These are phyloP conservation scores for Anguilla megastoma DNA, from an alignment of 2,797 vertebrate species.

Conservation along the genomic window DNA sequence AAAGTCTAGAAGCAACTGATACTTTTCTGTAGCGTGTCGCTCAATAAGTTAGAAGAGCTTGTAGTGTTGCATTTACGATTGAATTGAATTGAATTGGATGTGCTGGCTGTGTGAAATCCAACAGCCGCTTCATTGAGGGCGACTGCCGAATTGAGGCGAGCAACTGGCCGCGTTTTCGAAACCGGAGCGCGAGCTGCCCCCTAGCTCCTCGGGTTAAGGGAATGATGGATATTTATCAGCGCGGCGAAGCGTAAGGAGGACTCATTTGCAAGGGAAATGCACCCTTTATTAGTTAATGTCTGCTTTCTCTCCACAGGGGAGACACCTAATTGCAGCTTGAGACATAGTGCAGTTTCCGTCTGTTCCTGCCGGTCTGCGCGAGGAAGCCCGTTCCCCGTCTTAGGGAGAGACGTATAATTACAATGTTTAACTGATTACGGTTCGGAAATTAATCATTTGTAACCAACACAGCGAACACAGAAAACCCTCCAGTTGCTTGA, in stretches of 20 bases:
- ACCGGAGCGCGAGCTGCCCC: not conserved
- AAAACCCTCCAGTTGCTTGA: not conserved
- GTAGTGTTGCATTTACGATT: not conserved
- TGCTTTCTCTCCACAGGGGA: slow-evolving; percentile 56
- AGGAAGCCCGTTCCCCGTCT: slow-evolving; percentile 21
- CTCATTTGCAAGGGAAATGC: slow-evolving; percentile 64
- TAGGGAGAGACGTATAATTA: slow-evolving; percentile 41
- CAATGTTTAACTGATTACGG: slow-evolving; percentile 50
- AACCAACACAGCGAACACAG: not conserved
- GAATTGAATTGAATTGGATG: not conserved
- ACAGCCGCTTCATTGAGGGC: not conserved
- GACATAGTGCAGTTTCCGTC: slow-evolving; percentile 62
- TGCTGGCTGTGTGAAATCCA: not conserved
- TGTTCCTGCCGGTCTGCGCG: slow-evolving; percentile 52
- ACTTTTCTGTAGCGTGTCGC: not conserved
- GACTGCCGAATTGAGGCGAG: not conserved
- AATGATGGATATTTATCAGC: slow-evolving; percentile 38
- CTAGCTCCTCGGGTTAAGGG: slow-evolving; percentile 44
- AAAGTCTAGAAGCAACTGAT: not conserved
- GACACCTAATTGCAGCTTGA: slow-evolving; percentile 63
- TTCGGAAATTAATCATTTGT: slow-evolving; percentile 19
- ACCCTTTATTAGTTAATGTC: slow-evolving; percentile 63
- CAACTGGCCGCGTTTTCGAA: not conserved
- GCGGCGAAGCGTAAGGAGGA: slow-evolving; percentile 29
- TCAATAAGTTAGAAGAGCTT: not conserved